Evolutionary conservation across 2,888 invertebrate species (phyloP), one percentile per base, ranked within the genome.

Genomic region (Troides aeacus): DNA sequence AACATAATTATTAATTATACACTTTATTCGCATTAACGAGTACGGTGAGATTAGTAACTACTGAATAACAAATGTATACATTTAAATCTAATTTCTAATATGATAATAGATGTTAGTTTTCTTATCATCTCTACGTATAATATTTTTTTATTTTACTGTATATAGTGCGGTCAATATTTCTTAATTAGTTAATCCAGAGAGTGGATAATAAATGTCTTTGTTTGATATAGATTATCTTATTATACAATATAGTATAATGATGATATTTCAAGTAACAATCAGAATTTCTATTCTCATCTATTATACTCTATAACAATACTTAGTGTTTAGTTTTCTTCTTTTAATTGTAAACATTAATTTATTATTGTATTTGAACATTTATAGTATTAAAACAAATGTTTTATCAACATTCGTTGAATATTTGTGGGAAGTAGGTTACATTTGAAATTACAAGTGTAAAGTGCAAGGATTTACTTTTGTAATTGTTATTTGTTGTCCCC

Each of bases 1-100:
- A 59, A 66, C 23, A 24, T 46, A 59, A 46, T 65, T 50, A 59
- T 50, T 66, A 59, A 61, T 42, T 23, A 23, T 12, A 46, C 59
- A 7, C 0, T 39, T 53, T n/a, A 53, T 53, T 46, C 15, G 46
- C 8, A n/a, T 53, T n/a, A 5, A 53, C 8, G 15, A 17, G 50
- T 50, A 18, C 12, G 15, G 6, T n/a, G 53, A 53, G 18, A 53
- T 53, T 53, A n/a, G 5, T 6, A 53, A n/a, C 7, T 53, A 53
- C 53, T 53, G 18, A 3, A 18, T 18, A 53, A 53, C 5, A 53
- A 6, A 53, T 53, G 6, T n/a, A 3, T n/a, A 46, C 4, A 46
- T 12, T 46, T 46, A 15, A 46, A 15, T 46, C 1, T 46, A 46
- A 46, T 3, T 46, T 46, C 12, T 46, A 15, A 15, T 15, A 46